Evolutionary conservation across 2,113 vertebrate species (phyloP), one percentile per base, ranked within the genome.

Genomic region (Scophthalmus maximus): DNA sequence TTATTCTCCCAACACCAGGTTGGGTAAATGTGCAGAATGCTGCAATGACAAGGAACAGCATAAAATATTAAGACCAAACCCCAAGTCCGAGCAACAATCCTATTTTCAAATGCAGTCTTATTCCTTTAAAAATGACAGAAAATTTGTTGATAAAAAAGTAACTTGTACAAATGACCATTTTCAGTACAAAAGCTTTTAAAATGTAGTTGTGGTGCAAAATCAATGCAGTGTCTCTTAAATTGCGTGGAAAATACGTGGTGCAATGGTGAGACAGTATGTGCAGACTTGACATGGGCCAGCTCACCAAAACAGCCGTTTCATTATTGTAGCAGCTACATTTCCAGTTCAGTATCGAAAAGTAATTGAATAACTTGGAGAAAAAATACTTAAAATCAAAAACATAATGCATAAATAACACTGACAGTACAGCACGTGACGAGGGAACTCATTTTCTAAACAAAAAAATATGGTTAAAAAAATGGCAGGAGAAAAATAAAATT

Each of bases 401-500:
- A 70, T 44, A 79, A 76, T 22, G 83, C 68, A 88, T 92, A 93
- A 93, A 92, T 93, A 92, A 87, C 86, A 92, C 76, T 88, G 76
- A 89, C 87, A 85, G 86, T 69, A 90, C 79, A 92, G 65, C 60
- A 76, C 52, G 83, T 67, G 32, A 76, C 56, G 52, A 40, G 42
- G 55, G 36, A 78, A 76, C 71, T 61, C 1, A 68, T 42, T 78
- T 68, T 69, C 73, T 23, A 60, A 88, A 77, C 58, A 72, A 12
- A 68, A 92, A 87, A 50, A 89, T 79, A 89, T 75, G 40, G 93
- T 92, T 90, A 79, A 92, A 93, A 83, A 93, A 95, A 94, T 91
- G 87, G 84, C 86, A 93, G 94, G 96, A 96, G 91, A 97, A 97
- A 97, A 96, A 94, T 95, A 94, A 95, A 95, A 96, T 94, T 93